phyloP scores from a whole-genome alignment of 2,797 vertebrate species.

The Rhincodon typus region DNA sequence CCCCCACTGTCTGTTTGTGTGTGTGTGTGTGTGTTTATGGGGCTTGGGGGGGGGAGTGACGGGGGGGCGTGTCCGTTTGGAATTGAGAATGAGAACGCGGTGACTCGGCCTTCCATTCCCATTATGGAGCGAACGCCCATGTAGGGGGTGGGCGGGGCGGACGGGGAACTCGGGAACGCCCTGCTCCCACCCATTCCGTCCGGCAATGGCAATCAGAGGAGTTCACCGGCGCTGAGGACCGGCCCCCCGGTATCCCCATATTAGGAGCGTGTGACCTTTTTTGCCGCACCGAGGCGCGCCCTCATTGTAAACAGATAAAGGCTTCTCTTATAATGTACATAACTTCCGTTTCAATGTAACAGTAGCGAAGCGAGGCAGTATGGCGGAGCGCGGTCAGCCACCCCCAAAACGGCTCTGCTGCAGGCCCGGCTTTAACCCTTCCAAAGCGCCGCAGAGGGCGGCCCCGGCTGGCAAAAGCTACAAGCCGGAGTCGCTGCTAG shows the following conservation, averaged over 20 bases:
- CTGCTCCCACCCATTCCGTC: constrained; percentile 48
- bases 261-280: constrained; percentile 47
- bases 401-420: constrained; percentile 91
- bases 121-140: not conserved
- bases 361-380: constrained; percentile 49
- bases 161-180: constrained; percentile 40
- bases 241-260: constrained; percentile 46
- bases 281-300: constrained; percentile 34
- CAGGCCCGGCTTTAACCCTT: constrained; percentile 71
- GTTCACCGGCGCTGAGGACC: not conserved
- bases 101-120: constrained; percentile 52
- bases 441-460: not conserved
- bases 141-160: not conserved
- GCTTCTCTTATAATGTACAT: constrained; percentile 37
- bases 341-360: constrained; percentile 66
- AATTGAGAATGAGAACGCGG: not conserved
- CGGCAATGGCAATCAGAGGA: not conserved
- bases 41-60: too few relatives aligned
- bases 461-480: constrained; percentile 67
- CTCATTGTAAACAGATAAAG: constrained; percentile 38
- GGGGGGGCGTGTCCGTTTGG: not conserved
- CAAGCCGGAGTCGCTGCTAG: constrained; percentile 82
- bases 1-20: not conserved
- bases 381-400: constrained; percentile 93
- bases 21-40: too few relatives aligned